Evolutionary conservation across 2,797 vertebrate species (phyloP), one percentile per base, ranked within the genome.

Genomic region (Rhabdomys pumilio): DNA sequence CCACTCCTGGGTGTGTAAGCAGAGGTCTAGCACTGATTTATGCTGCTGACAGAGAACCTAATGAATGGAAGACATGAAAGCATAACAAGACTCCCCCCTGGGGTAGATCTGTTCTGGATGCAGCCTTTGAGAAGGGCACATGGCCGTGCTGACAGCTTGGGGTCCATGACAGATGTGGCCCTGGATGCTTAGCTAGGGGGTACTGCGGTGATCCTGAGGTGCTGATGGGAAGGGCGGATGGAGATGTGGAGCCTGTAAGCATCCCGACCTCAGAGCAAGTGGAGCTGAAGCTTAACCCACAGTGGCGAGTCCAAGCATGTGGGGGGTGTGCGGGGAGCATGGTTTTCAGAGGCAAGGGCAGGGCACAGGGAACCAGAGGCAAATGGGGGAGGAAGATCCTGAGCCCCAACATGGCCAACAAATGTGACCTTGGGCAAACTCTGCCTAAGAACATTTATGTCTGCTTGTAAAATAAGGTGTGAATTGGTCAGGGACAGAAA

Each of bases 41-140:
- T 84, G 31, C 80, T 76, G 77, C 98, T 97, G 98, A 98, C 98
- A 98, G 98, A 96, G 96, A 81, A 77, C 82, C 98, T 98, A 97
- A 98, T 94, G 97, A 98, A 98, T 96, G 69, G 94, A 97, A 96
- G 98, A 95, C 98, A 98, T 98, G 95, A 98, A 98, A 98, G 98
- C 97, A 96, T 97, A 97, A 97, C 96, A 0, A 0, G 95, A 22
- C 14, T 97, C 93, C 98, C 95, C 98, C 90, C 53, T 22, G 97
- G 98, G 98, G 97, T 22, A 0, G 97, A 97, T 98, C 93, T 90
- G 80, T 98, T 50, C 95, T 90, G 84, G 75, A 95, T 44, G 87
- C 61, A 26, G 97, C 97, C 92, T 97, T 75, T 91, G 93, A 83
- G 98, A 95, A 97, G 97, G 97, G 97, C 97, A 77, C 61, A 41